A percentile compares a stretch with the other conserved stretches of the same genome.
Evolutionary conservation across 2,888 invertebrate genomes (phyloP).

Genomic region (Coelogynopora nodosa): DNA sequence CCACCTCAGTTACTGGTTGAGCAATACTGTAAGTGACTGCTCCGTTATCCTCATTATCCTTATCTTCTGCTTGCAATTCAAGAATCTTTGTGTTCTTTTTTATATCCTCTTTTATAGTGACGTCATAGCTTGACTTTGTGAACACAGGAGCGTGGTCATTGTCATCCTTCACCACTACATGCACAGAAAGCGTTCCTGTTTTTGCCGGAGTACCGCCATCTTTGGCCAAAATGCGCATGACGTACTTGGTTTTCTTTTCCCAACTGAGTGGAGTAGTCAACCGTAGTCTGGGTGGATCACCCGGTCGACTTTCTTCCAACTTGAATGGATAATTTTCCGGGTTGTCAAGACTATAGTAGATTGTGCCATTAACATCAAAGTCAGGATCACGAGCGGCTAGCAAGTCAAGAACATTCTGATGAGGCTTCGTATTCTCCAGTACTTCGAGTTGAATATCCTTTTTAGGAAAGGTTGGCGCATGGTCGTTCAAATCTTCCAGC

Average conservation of each 20-base stretch:
- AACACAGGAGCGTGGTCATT: constrained; percentile 14
- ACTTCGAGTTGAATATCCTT: not conserved
- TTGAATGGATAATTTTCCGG: not conserved
- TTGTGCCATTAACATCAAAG: not conserved
- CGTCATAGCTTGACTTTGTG: not conserved
- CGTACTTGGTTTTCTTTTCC: not conserved
- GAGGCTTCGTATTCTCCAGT: not conserved
- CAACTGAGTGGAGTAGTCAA: not conserved
- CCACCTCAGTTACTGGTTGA: not conserved
- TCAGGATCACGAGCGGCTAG: constrained; percentile 6
- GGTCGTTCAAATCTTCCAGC: not conserved
- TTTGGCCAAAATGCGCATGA: not conserved
- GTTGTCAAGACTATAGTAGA: not conserved
- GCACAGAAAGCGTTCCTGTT: constrained; percentile 5
- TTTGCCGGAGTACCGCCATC: not conserved
- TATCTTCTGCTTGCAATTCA: not conserved
- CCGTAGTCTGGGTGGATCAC: not conserved
- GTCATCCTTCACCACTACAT: not conserved
- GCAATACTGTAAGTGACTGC: not conserved
- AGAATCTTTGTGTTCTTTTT: not conserved
- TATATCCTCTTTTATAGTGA: not conserved
- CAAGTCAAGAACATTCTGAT: not conserved
- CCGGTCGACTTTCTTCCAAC: not conserved
- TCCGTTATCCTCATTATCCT: not conserved
- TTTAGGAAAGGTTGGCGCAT: not conserved